A percentile compares a stretch with the other conserved stretches of the same genome.
phyloP scores from a whole-genome alignment of 2,888 invertebrate species.

The Microctonus brassicae region DNA sequence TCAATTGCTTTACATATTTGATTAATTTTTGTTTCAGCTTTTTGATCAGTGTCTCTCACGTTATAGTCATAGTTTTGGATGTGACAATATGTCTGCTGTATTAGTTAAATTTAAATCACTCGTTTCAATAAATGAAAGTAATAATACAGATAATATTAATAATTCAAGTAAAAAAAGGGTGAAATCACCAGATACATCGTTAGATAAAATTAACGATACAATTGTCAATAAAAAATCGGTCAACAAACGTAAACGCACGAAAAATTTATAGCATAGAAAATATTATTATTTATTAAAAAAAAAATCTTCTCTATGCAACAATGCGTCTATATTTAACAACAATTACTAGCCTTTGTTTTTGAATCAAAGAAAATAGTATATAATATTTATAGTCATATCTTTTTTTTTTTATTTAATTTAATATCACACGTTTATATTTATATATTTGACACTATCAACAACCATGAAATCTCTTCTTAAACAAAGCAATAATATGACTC shows the following conservation, averaged over 20 bases:
- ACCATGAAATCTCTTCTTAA: too few species aligned
- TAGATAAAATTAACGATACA: slow-evolving; percentile 49
- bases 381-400: too few species aligned
- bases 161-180: slow-evolving; percentile 60
- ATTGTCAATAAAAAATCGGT: slow-evolving; percentile 47
- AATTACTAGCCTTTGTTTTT: too few species aligned
- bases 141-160: slow-evolving; percentile 45
- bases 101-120: slow-evolving; percentile 83
- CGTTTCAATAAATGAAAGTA: slow-evolving; percentile 49
- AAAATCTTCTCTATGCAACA: too few species aligned
- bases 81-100: slow-evolving; percentile 99
- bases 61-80: slow-evolving; percentile 97
- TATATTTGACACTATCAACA: too few species aligned
- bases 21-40: slow-evolving; percentile 75
- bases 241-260: slow-evolving; percentile 59
- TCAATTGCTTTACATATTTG: neutral
- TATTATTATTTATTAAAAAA: too few species aligned
- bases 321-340: too few species aligned
- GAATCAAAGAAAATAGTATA: too few species aligned
- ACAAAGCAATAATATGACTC: too few species aligned
- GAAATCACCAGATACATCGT: slow-evolving; percentile 51
- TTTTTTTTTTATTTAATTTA: too few species aligned
- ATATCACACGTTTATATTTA: too few species aligned
- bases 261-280: too few species aligned
- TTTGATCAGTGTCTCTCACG: slow-evolving; percentile 95